Conservation (phyloP, 2,797 vertebrate genomes). For the Microctenopoma steveboyesi region DNA sequence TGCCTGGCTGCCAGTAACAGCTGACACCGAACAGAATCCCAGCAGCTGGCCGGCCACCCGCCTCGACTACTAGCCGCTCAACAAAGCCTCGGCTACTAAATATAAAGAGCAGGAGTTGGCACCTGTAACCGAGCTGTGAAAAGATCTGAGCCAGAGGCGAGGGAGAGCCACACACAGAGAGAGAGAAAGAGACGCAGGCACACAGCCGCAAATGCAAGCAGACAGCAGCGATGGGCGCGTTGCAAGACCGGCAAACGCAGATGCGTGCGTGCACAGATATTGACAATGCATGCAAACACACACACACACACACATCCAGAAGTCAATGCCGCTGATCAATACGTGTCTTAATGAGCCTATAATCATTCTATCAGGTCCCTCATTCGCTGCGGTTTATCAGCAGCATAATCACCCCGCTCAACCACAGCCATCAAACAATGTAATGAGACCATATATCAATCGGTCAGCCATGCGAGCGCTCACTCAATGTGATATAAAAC, state of each 20-base stretch:
- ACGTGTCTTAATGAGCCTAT: conserved; percentile 75
- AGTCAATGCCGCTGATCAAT: conserved; percentile 75
- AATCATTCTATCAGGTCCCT: conserved; percentile 58
- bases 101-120: conserved; percentile 61
- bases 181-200: background rate
- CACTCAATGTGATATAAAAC: conserved; percentile 73
- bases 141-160: conserved; percentile 35
- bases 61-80: conserved; percentile 42
- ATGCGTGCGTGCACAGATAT: conserved; percentile 26
- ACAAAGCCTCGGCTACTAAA: conserved; percentile 51
- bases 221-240: background rate
- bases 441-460: conserved; percentile 80
- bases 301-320: conserved; percentile 19
- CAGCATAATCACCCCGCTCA: conserved; percentile 74
- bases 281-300: conserved; percentile 19
- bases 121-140: conserved; percentile 56
- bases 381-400: conserved; percentile 68
- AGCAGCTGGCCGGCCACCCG: conserved; percentile 66
- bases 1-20: conserved; percentile 63
- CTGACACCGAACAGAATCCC: conserved; percentile 62
- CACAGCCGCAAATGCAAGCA: background rate
- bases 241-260: conserved; percentile 13
- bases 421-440: conserved; percentile 77
- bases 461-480: conserved; percentile 61
- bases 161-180: background rate